A percentile compares a stretch with the other conserved stretches of the same genome.
Conservation (phyloP, 2,113 vertebrate genomes). For the Macroglossus sobrinus region DNA sequence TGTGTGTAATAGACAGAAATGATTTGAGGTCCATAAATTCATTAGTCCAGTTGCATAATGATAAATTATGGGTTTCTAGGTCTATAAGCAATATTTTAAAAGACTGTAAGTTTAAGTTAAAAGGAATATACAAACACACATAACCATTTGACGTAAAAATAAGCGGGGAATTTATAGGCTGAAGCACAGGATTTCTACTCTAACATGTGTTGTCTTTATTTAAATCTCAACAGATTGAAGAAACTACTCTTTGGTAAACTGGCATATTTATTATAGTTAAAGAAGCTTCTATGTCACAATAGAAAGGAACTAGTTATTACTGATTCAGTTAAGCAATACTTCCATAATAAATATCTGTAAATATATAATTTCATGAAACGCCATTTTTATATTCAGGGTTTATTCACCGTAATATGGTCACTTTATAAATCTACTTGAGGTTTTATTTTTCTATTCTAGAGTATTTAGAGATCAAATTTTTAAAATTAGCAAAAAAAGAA, state of each 20-base stretch:
- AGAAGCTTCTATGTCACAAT: not conserved
- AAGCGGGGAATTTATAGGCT: not conserved
- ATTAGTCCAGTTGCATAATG: not conserved
- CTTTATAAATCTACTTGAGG: not conserved
- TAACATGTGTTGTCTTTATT: not conserved
- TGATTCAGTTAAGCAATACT: not conserved
- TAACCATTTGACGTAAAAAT: not conserved
- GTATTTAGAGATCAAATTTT: not conserved
- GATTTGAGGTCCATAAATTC: not conserved
- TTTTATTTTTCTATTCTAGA: not conserved
- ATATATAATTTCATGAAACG: not conserved
- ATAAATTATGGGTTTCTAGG: not conserved
- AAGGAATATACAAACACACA: not conserved
- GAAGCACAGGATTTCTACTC: not conserved
- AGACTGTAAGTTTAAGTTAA: not conserved
- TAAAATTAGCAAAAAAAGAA: not conserved
- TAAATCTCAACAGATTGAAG: not conserved
- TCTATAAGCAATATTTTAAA: not conserved
- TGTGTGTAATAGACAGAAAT: not conserved
- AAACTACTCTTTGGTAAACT: not conserved
- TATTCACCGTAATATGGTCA: not conserved
- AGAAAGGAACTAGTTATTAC: not conserved
- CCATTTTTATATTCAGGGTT: not conserved
- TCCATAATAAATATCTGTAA: not conserved
- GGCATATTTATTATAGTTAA: not conserved